A percentile compares a stretch with the other conserved stretches of the same genome.
These are phyloP conservation scores for Halictus rubicundus DNA, from an alignment of 1,140 invertebrate genomes.

Conservation along the genomic window DNA sequence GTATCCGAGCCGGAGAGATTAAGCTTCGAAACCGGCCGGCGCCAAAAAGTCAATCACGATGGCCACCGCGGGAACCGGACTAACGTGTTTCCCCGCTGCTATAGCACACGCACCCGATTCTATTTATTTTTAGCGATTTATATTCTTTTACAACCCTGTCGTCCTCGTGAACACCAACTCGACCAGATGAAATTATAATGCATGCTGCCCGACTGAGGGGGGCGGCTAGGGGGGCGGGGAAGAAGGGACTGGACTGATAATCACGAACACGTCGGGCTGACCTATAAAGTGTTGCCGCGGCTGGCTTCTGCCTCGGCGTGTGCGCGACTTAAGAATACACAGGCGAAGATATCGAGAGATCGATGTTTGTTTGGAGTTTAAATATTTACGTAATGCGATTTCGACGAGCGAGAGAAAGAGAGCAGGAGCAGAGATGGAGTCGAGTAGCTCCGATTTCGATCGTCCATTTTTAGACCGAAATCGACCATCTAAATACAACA, in stretches of 20 bases:
- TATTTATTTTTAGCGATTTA: conserved; percentile 48
- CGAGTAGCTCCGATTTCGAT: neutral
- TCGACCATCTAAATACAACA: neutral
- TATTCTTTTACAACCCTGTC: conserved; percentile 45
- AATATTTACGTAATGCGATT: conserved; percentile 21
- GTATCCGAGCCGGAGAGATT: neutral
- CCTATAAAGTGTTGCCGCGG: conserved; percentile 32
- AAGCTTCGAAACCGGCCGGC: conserved; percentile 7
- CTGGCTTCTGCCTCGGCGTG: conserved; percentile 27
- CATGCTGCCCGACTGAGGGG: neutral
- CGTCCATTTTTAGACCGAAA: neutral
- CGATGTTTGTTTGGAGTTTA: conserved; percentile 22
- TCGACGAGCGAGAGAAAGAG: neutral
- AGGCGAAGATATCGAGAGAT: neutral
- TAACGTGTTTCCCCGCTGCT: neutral
- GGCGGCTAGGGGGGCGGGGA: neutral
- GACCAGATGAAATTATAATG: conserved; percentile 49
- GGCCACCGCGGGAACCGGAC: neutral
- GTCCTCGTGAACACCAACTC: conserved; percentile 43
- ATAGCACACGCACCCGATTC: neutral
- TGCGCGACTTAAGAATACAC: conserved; percentile 32
- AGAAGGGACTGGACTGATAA: conserved; percentile 41
- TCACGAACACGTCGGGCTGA: conserved; percentile 29
- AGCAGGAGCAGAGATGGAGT: neutral
- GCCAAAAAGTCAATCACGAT: conserved; percentile 39